Percentiles rank a stretch among this genome's conserved stretches.
Conservation (phyloP, 2,797 vertebrate genomes). For the Coendou prehensilis region DNA sequence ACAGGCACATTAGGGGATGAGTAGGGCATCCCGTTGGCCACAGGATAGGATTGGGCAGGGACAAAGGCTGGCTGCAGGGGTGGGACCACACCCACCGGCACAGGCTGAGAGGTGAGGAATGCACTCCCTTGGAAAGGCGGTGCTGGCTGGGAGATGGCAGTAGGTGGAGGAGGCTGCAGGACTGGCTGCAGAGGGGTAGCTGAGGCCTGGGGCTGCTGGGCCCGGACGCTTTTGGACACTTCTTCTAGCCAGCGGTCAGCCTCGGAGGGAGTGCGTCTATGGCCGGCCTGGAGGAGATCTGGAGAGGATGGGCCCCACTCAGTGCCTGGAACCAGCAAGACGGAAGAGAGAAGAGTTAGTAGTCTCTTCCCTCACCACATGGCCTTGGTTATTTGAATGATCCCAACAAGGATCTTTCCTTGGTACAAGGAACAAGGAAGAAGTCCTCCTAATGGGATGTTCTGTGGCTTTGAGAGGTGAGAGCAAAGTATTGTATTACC, state of each 20-base stretch:
- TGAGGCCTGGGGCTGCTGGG: constrained; percentile 88
- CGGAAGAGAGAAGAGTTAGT: constrained; percentile 7
- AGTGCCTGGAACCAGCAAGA: constrained; percentile 84
- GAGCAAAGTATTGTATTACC: background rate
- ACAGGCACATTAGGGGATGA: constrained; percentile 94
- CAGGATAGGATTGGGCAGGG: constrained; percentile 91
- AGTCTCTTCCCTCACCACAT: background rate
- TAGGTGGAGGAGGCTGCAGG: constrained; percentile 86
- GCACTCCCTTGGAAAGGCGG: constrained; percentile 89
- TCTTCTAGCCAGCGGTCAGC: constrained; percentile 99
- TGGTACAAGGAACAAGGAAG: background rate
- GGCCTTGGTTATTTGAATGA: constrained; percentile 33
- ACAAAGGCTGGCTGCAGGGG: constrained; percentile 94
- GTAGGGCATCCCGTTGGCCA: constrained; percentile 95
- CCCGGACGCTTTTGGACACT: constrained; percentile 95
- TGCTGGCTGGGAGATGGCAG: constrained; percentile 87
- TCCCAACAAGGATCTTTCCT: background rate
- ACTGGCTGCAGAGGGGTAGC: constrained; percentile 84
- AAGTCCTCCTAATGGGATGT: background rate
- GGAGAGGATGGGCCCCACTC: constrained; percentile 90
- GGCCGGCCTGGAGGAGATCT: constrained; percentile 89
- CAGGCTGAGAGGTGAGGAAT: constrained; percentile 91
- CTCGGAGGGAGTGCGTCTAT: constrained; percentile 97
- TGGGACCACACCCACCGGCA: constrained; percentile 92
- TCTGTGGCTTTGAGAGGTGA: background rate